Percentiles rank a stretch among this genome's conserved stretches.
Evolutionary conservation across 2,888 invertebrate species (phyloP).

Genomic region (Agriopis leucophaearia): DNA sequence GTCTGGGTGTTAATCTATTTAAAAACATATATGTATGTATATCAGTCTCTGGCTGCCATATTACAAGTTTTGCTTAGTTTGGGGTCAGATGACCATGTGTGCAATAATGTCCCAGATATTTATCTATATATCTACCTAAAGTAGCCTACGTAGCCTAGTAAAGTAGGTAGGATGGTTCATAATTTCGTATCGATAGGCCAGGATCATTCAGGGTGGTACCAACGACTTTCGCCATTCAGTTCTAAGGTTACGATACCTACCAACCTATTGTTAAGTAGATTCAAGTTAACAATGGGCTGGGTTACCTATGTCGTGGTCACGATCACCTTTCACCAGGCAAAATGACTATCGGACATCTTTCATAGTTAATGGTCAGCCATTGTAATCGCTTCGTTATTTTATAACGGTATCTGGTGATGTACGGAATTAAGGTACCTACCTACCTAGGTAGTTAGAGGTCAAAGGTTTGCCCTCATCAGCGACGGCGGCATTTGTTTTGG

Average conservation of each 20-base stretch:
- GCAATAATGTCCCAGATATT: no score
- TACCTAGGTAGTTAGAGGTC: background rate
- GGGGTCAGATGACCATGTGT: no score
- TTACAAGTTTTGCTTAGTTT: no score
- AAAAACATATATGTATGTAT: no score
- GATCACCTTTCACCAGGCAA: conserved; percentile 67
- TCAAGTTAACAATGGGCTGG: conserved; percentile 57
- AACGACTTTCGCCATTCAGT: conserved; percentile 26
- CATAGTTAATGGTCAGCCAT: conserved; percentile 47
- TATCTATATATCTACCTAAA: no score
- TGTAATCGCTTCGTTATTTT: conserved; percentile 33
- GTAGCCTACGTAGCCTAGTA: no score
- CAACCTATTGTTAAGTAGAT: conserved; percentile 49
- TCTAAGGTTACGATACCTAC: conserved; percentile 39
- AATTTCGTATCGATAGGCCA: background rate
- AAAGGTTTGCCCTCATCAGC: background rate
- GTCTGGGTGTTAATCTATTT: no score
- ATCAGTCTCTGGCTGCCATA: no score
- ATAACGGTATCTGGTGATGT: conserved; percentile 29
- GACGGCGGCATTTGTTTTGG: no score
- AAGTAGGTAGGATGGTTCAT: no score
- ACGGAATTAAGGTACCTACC: background rate
- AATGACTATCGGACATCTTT: conserved; percentile 60
- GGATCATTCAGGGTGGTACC: conserved; percentile 26
- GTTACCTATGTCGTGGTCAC: conserved; percentile 56